Percentiles rank a stretch among this genome's conserved stretches.
Conservation (phyloP, 2,113 vertebrate species). For the Camelus dromedarius region DNA sequence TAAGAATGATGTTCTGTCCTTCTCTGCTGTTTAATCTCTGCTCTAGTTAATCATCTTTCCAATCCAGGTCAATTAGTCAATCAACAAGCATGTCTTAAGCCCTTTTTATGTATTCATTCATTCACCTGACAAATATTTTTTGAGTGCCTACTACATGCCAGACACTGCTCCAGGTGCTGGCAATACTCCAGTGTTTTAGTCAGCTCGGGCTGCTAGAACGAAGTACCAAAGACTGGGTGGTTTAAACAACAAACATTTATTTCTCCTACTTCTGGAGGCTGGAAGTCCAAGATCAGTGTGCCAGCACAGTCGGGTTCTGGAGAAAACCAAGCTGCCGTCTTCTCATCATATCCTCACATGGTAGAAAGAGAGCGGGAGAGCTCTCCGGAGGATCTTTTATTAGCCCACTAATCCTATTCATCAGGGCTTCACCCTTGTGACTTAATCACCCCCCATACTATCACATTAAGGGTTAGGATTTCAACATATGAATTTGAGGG, state of each 20-base stretch:
- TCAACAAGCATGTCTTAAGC: neutral
- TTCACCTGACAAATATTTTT: conserved; percentile 28
- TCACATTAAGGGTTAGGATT: neutral
- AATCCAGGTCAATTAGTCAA: neutral
- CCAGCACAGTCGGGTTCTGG: accelerated
- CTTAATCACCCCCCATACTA: neutral
- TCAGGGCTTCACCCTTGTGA: neutral
- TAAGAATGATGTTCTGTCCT: conserved; percentile 19
- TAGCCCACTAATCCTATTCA: neutral
- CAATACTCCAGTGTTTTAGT: neutral
- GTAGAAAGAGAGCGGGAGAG: neutral
- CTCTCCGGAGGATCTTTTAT: neutral
- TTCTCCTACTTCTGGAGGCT: neutral
- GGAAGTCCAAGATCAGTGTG: neutral
- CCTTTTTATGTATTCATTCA: neutral
- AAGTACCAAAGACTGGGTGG: neutral
- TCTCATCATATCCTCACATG: neutral
- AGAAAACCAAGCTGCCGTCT: neutral
- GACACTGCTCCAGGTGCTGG: neutral
- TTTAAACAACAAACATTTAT: neutral
- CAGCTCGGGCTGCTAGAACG: neutral
- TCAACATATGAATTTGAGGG: neutral
- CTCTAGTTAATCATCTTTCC: neutral
- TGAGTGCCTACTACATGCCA: neutral
- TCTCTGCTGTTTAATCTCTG: conserved; percentile 11